Evolutionary conservation across 1,140 invertebrate species (phyloP).

Genomic region (Leptinotarsa lineolata): DNA sequence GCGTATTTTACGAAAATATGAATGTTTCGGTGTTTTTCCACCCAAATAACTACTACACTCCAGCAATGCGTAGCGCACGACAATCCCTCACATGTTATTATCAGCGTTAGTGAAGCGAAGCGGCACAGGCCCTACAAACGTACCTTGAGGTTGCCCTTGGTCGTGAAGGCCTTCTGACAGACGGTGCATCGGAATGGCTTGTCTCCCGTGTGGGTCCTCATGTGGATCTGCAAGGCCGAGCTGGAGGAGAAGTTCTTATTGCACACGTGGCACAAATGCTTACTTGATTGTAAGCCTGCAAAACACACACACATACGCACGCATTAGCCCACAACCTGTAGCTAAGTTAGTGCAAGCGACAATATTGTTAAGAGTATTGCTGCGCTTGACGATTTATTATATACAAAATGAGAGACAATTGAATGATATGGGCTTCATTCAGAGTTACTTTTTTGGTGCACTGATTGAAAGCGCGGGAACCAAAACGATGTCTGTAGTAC

Average conservation of each 20-base stretch:
- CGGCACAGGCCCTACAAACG: constrained; percentile 36
- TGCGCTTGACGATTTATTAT: too few relatives aligned
- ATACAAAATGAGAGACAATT: too few relatives aligned
- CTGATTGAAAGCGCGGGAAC: too few relatives aligned
- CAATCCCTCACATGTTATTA: background rate
- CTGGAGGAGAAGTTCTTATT: constrained; percentile 97
- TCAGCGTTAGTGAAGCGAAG: constrained; percentile 48
- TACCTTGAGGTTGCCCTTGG: constrained; percentile 98
- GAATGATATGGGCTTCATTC: too few relatives aligned
- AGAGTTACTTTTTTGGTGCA: too few relatives aligned
- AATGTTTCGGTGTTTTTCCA: too few relatives aligned
- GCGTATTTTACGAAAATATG: too few relatives aligned
- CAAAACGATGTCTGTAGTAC: too few relatives aligned
- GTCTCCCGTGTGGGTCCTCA: constrained; percentile 97
- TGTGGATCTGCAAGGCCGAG: constrained; percentile 96
- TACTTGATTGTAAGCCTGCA: constrained; percentile 63
- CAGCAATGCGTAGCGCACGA: background rate
- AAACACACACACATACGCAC: constrained; percentile 55
- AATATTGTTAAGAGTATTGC: too few relatives aligned
- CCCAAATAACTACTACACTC: too few relatives aligned
- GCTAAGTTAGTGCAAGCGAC: constrained; percentile 53
- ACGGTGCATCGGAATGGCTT: constrained; percentile 96
- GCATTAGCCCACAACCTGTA: constrained; percentile 55
- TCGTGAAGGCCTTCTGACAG: constrained; percentile 95
- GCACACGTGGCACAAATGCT: constrained; percentile 96